These are phyloP conservation scores for Chlamydotis undulata DNA, from an alignment of 2,113 vertebrate genomes.

Conservation along the genomic window DNA sequence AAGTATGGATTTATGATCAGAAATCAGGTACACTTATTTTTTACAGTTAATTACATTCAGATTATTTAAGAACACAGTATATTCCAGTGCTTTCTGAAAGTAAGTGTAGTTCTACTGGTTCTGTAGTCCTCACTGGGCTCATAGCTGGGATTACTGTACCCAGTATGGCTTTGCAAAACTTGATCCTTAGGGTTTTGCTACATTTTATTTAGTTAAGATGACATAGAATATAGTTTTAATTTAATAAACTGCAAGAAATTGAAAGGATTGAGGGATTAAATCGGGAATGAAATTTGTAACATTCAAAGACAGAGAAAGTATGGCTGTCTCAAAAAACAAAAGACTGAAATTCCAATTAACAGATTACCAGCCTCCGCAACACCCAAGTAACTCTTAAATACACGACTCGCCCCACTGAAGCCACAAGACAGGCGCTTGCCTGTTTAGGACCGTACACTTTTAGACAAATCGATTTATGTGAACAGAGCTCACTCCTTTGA, in stretches of 20 bases:
- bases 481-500: not conserved
- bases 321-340: not conserved
- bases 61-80: not conserved
- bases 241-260: not conserved
- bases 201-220: not conserved
- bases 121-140: not conserved
- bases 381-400: not conserved
- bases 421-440: not conserved
- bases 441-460: not conserved
- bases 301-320: not conserved
- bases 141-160: fast-evolving
- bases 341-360: not conserved
- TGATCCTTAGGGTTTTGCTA: not conserved
- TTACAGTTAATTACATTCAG: not conserved
- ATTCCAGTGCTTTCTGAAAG: not conserved
- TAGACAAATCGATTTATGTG: not conserved
- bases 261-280: not conserved
- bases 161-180: not conserved
- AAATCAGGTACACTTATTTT: not conserved
- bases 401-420: not conserved
- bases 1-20: not conserved
- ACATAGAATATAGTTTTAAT: not conserved
- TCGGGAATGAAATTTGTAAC: not conserved
- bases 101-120: not conserved
- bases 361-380: not conserved